These are phyloP conservation scores for Euthynnus affinis DNA, from an alignment of 2,797 vertebrate species.

Conservation along the genomic window DNA sequence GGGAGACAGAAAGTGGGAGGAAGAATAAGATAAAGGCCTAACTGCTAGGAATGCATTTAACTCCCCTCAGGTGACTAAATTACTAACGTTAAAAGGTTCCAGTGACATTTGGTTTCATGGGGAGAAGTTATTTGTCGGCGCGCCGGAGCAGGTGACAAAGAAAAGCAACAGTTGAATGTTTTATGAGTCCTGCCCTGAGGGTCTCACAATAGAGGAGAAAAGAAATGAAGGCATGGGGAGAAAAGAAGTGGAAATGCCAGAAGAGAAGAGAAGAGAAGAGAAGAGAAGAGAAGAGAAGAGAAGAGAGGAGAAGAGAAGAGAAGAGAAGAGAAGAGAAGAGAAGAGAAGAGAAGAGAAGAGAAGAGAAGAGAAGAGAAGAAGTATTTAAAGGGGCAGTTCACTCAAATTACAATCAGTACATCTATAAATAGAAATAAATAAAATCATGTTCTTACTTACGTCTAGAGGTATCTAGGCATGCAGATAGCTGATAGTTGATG, in stretches of 20 bases:
- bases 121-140: constrained; percentile 35
- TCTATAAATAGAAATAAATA: too few species aligned
- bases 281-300: neutral
- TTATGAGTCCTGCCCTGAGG: constrained; percentile 46
- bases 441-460: neutral
- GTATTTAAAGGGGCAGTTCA: too few species aligned
- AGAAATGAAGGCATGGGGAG: constrained; percentile 10
- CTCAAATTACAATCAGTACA: too few species aligned
- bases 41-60: neutral
- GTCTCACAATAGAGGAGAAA: neutral
- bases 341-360: too few species aligned
- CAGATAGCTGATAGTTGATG: neutral
- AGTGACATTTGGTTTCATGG: constrained; percentile 45
- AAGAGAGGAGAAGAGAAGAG: too few species aligned
- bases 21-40: neutral
- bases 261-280: neutral
- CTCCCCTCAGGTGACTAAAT: constrained; percentile 25
- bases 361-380: too few species aligned
- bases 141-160: constrained; percentile 21
- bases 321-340: too few species aligned
- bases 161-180: constrained; percentile 47
- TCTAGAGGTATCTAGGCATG: neutral
- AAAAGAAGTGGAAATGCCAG: neutral
- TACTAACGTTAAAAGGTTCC: constrained; percentile 43
- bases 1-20: too few species aligned